These are phyloP conservation scores for Chionoecetes opilio DNA, from an alignment of 1,140 invertebrate genomes.

Conservation along the genomic window DNA sequence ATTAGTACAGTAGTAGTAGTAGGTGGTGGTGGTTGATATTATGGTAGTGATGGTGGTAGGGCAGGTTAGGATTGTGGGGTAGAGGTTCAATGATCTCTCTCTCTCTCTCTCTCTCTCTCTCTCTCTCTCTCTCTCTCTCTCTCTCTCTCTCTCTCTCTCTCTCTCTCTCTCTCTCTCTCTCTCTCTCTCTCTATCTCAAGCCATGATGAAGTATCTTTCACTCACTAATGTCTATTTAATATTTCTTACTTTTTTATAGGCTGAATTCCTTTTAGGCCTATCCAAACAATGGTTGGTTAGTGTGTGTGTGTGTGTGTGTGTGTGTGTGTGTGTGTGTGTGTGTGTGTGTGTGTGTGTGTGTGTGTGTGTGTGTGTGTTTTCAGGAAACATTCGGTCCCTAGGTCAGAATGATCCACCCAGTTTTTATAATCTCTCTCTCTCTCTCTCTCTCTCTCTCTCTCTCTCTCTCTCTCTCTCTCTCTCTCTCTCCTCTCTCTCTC, in stretches of 20 bases:
- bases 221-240: too few species aligned
- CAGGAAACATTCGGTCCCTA: too few species aligned
- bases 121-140: background rate
- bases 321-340: conserved; percentile 23
- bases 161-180: background rate
- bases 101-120: background rate
- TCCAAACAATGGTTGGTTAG: too few species aligned
- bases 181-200: background rate
- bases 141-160: background rate
- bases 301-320: conserved; percentile 39
- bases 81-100: background rate
- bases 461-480: background rate
- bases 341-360: too few species aligned
- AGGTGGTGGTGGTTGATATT: conserved; percentile 8
- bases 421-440: background rate
- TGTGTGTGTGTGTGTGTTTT: too few species aligned
- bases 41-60: too few species aligned
- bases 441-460: conserved; percentile 23
- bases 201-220: too few species aligned
- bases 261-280: too few species aligned
- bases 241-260: too few species aligned
- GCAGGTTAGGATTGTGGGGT: background rate
- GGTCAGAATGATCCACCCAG: too few species aligned
- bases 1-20: too few species aligned
- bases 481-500: background rate